Conservation (phyloP, 2,113 vertebrate species). For the Notarius lentiginosus region DNA sequence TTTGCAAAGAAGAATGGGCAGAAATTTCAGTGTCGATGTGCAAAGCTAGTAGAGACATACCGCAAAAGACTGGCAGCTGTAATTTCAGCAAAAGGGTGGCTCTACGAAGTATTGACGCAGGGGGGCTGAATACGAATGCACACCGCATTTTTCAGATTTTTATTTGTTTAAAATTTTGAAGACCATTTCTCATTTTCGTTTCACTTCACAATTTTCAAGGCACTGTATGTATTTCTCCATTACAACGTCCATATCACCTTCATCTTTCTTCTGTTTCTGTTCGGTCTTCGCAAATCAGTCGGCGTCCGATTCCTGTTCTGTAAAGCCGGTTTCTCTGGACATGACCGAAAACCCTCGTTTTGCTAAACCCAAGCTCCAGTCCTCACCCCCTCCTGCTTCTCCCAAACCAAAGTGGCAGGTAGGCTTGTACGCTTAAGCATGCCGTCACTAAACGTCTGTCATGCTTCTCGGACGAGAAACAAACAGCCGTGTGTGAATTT, state of each 20-base stretch:
- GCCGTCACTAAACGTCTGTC: background rate
- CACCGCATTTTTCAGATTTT: too few relatives aligned
- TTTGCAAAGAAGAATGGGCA: too few relatives aligned
- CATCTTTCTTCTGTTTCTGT: slow-evolving; percentile 15
- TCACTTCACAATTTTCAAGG: background rate
- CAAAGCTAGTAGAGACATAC: too few relatives aligned
- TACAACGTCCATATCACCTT: background rate
- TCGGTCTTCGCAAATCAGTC: slow-evolving; percentile 1
- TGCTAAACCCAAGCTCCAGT: slow-evolving; percentile 70
- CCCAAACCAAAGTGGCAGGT: slow-evolving; percentile 79
- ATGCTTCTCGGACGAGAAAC: background rate
- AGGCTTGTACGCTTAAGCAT: slow-evolving; percentile 44
- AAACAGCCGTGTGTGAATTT: background rate
- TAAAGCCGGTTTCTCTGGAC: slow-evolving; percentile 66
- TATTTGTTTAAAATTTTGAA: too few relatives aligned
- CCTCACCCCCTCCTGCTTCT: slow-evolving; percentile 60
- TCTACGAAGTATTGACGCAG: too few relatives aligned
- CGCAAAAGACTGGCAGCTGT: too few relatives aligned
- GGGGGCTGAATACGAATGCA: too few relatives aligned
- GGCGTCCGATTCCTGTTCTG: slow-evolving; percentile 32
- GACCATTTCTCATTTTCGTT: background rate
- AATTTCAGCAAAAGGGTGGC: too few relatives aligned
- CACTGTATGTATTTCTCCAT: background rate
- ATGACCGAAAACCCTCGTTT: slow-evolving; percentile 72
- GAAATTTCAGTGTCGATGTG: too few relatives aligned